Base-by-base conservation (phyloP, 2,888 invertebrate species). In the Parnassius orleans region DNA sequence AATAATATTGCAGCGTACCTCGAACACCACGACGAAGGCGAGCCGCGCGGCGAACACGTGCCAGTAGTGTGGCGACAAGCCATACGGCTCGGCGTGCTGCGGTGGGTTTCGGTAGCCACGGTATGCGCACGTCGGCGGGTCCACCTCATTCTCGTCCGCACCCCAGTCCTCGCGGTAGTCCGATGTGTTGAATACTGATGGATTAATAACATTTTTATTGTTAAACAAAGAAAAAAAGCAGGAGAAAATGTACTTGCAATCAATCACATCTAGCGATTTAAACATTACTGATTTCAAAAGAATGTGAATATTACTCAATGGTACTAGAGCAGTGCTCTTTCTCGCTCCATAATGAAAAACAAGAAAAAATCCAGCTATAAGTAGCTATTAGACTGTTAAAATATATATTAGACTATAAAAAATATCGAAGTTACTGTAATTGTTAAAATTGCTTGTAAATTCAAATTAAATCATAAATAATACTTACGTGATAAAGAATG, bases 1-100 rank as follows among this genome's bases (percentile, higher is more conserved):
- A 33, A 33, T 33, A n/a, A 53, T 11, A 10, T 41, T 41, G 19
- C 33, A 11, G 11, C 69, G 80, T 84, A 98, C 98, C 94, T 98
- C 98, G 90, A 98, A 99, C 11, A 98, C 94, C 1, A 98, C 97
- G 11, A 99, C 96, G 79, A 99, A 99, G 0, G 97, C 97, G 57
- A 99, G 92, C 73, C 98, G 93, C 0, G 98, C 97, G 0, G 98
- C 98, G 78, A 99, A 95, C 10, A 99, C 95, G 76, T 98, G 97
- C 98, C 98, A 99, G 85, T 98, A 98, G 75, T 97, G 96, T 0
- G 96, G 95, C 53, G 97, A 97, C 2, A 97, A 92, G 0, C 95
- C 95, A 77, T 98, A 98, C 0, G 95, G 95, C 24, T 87, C 85
- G 2, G 88, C 77, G 69, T 94, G 90, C 60, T 93, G 84, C 0